These are phyloP conservation scores for Epinephelus fuscoguttatus DNA, from an alignment of 2,113 vertebrate genomes.

Conservation along the genomic window DNA sequence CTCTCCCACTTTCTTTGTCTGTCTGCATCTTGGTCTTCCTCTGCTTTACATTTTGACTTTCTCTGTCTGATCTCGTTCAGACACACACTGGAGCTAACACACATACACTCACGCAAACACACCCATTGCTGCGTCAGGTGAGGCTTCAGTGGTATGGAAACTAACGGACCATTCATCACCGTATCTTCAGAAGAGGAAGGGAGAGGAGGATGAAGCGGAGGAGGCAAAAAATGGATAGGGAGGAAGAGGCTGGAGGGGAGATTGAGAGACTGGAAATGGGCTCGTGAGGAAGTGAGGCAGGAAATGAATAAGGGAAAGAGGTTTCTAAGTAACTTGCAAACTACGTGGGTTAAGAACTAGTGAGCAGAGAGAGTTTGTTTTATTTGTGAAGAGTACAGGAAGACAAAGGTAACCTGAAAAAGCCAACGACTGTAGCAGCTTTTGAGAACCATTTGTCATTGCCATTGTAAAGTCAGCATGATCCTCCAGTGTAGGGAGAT, in stretches of 20 bases:
- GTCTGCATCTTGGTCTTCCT: conserved; percentile 11
- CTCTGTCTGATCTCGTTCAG: conserved; percentile 18
- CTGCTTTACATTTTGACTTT: conserved; percentile 47
- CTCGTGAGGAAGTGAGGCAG: neutral
- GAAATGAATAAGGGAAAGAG: neutral
- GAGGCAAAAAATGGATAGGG: neutral
- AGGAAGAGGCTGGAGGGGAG: neutral
- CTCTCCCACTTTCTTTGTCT: conserved; percentile 26
- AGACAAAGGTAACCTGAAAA: conserved; percentile 28
- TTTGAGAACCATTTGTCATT: conserved; percentile 56
- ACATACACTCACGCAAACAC: conserved; percentile 17
- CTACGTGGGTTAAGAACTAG: conserved; percentile 7
- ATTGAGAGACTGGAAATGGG: neutral
- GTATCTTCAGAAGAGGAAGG: neutral
- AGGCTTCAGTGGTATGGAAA: conserved; percentile 16
- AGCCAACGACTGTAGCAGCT: conserved; percentile 22
- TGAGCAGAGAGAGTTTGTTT: conserved; percentile 5
- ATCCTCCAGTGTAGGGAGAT: conserved; percentile 56
- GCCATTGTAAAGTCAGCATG: conserved; percentile 56
- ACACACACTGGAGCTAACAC: neutral
- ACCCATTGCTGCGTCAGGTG: conserved; percentile 56
- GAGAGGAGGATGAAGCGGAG: neutral
- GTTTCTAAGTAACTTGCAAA: no score
- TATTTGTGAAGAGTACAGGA: conserved; percentile 34
- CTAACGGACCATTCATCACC: conserved; percentile 38